Conservation (phyloP, 1,140 invertebrate species). For the Calephelis virginiensis region DNA sequence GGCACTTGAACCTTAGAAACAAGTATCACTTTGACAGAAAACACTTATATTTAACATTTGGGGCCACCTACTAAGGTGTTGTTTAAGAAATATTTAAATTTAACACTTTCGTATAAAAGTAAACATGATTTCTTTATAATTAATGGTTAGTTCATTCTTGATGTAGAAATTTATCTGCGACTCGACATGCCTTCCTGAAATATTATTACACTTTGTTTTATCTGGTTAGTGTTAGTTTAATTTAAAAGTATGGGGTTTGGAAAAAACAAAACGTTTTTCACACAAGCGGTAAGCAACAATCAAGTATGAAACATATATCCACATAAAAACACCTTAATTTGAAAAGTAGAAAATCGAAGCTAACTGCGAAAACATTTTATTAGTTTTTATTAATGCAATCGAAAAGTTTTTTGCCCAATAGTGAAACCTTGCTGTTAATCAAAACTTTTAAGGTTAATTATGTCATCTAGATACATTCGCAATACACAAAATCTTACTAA, state of each 20-base stretch:
- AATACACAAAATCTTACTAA: too few relatives aligned
- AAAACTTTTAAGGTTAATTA: too few relatives aligned
- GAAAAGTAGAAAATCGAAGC: too few relatives aligned
- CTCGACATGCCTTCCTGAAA: constrained; percentile 51
- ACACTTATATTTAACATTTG: constrained; percentile 16
- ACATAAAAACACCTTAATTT: too few relatives aligned
- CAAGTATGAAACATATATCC: too few relatives aligned
- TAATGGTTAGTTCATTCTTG: not conserved
- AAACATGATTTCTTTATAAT: not conserved
- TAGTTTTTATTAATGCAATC: too few relatives aligned
- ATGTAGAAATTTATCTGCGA: constrained; percentile 29
- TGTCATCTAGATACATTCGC: too few relatives aligned
- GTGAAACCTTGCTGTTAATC: too few relatives aligned
- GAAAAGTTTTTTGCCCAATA: too few relatives aligned
- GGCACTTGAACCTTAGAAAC: constrained; percentile 28
- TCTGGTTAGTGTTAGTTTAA: not conserved
- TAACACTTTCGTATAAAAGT: constrained; percentile 2
- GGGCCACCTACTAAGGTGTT: constrained; percentile 1
- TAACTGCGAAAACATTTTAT: too few relatives aligned
- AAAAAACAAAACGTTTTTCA: not conserved
- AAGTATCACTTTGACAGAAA: constrained; percentile 30
- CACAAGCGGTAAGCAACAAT: too few relatives aligned
- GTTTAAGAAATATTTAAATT: not conserved
- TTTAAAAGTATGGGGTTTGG: not conserved
- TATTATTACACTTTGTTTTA: constrained; percentile 3